Conservation (phyloP, 2,113 vertebrate species). For the Colaptes auratus region DNA sequence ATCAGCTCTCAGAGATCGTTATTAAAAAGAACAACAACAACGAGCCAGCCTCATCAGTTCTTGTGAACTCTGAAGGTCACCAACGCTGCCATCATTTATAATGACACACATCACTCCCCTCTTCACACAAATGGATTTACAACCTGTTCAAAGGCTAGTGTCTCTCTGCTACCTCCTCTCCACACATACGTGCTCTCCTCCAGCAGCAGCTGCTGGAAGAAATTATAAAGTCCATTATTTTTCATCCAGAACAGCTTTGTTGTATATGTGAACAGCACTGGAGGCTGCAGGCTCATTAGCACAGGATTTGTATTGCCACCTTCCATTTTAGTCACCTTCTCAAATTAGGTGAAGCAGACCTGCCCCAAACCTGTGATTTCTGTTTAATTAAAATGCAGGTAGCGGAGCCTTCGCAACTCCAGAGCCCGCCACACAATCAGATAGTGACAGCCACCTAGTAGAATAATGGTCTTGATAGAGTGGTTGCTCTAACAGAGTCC, state of each 20-base stretch:
- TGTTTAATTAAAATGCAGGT: constrained; percentile 49
- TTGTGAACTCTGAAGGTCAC: constrained; percentile 55
- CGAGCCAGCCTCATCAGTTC: constrained; percentile 17
- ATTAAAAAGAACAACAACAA: constrained; percentile 43
- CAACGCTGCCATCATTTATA: constrained; percentile 21
- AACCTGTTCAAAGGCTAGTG: constrained; percentile 27
- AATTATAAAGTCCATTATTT: constrained; percentile 55
- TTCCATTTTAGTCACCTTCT: constrained; percentile 49
- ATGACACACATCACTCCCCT: constrained; percentile 26
- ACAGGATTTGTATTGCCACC: constrained; percentile 32
- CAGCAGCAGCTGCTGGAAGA: constrained; percentile 54
- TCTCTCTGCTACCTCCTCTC: constrained; percentile 1
- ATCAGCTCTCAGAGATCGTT: neutral
- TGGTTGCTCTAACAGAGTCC: constrained; percentile 45
- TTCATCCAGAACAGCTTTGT: constrained; percentile 53
- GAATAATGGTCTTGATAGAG: constrained; percentile 48
- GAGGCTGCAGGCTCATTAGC: constrained; percentile 32
- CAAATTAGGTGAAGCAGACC: constrained; percentile 25
- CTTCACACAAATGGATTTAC: constrained; percentile 37
- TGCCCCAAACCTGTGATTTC: constrained; percentile 32
- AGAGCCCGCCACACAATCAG: constrained; percentile 45
- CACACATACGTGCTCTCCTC: neutral
- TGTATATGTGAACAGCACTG: neutral
- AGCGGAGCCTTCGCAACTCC: neutral
- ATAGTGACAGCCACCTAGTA: constrained; percentile 8